phyloP scores from a whole-genome alignment of 92 coral and sea anemone genomes.

The Diadumene lineata region DNA sequence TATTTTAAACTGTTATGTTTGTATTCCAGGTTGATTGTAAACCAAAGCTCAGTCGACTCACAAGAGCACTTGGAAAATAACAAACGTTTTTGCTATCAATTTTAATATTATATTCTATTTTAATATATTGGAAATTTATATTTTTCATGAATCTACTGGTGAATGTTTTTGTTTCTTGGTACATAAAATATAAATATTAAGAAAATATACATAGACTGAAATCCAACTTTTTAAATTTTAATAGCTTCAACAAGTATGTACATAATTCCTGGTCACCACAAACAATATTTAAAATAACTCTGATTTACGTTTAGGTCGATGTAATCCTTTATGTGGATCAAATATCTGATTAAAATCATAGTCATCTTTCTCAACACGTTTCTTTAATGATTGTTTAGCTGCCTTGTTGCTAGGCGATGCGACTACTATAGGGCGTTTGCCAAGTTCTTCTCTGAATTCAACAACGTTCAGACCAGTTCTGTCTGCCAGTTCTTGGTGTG shows the following conservation, averaged over 20 bases:
- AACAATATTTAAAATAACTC: conserved; percentile 44
- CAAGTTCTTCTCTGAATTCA: conserved; percentile 88
- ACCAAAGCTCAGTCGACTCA: conserved; percentile 8
- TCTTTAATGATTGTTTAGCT: conserved; percentile 59
- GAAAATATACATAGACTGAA: neutral
- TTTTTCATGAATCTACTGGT: no score
- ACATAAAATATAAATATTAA: neutral
- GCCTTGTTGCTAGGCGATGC: conserved; percentile 86
- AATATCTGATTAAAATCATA: conserved; percentile 88
- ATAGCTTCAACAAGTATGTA: neutral
- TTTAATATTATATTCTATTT: no score
- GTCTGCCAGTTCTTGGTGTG: conserved; percentile 95
- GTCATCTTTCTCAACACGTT: conserved; percentile 66
- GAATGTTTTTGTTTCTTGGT: no score
- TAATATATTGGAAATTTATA: no score
- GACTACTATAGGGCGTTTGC: conserved; percentile 85
- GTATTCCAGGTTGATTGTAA: conserved; percentile 1
- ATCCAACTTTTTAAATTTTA: no score
- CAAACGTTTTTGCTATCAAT: no score
- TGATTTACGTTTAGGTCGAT: conserved; percentile 82
- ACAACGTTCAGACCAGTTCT: conserved; percentile 96
- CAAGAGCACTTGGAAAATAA: neutral
- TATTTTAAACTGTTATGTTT: neutral
- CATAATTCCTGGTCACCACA: neutral
- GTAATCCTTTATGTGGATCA: conserved; percentile 94